phyloP scores from a whole-genome alignment of 92 coral and sea anemone genomes.

The Paragorgia papillata region DNA sequence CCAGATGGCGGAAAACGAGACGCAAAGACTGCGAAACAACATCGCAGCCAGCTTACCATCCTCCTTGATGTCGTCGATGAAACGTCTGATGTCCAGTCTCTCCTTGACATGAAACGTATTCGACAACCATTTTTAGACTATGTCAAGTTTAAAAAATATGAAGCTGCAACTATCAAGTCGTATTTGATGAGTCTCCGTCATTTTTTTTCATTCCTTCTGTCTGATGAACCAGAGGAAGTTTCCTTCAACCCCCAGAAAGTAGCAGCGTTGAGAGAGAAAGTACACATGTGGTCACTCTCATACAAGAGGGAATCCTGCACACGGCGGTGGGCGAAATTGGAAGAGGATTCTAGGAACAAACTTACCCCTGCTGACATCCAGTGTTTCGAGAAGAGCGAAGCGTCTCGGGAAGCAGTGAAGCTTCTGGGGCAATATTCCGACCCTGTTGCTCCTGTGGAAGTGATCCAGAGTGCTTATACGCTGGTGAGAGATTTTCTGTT shows the following conservation, averaged over 20 bases:
- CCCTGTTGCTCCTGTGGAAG: slow-evolving; percentile 24
- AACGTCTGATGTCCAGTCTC: slow-evolving; percentile 29
- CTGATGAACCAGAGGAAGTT: slow-evolving; percentile 60
- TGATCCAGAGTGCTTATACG: slow-evolving; percentile 56
- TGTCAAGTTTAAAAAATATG: slow-evolving; percentile 42
- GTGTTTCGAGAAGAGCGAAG: slow-evolving; percentile 49
- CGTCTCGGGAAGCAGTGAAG: slow-evolving; percentile 50
- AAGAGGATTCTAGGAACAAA: slow-evolving; percentile 37
- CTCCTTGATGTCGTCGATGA: slow-evolving; percentile 27
- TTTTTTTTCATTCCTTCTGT: slow-evolving; percentile 52
- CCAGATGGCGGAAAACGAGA: too few species aligned
- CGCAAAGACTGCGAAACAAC: slow-evolving; percentile 66
- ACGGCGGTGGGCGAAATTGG: slow-evolving; percentile 57
- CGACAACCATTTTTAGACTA: slow-evolving; percentile 57
- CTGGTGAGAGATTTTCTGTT: slow-evolving; percentile 64
- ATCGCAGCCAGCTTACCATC: slow-evolving; percentile 46
- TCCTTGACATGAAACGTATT: slow-evolving; percentile 54
- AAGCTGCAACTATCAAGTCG: slow-evolving; percentile 65
- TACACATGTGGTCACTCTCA: slow-evolving; percentile 44
- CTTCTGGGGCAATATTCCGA: slow-evolving; percentile 45
- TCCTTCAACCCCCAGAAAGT: slow-evolving; percentile 42
- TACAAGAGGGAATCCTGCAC: slow-evolving; percentile 43
- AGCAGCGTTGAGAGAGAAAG: slow-evolving; percentile 46
- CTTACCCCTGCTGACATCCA: slow-evolving; percentile 40
- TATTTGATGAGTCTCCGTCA: slow-evolving; percentile 71